Percentiles rank a stretch among this genome's conserved stretches.
Evolutionary conservation across 2,888 invertebrate species (phyloP).

Genomic region (Tholera decimalis): DNA sequence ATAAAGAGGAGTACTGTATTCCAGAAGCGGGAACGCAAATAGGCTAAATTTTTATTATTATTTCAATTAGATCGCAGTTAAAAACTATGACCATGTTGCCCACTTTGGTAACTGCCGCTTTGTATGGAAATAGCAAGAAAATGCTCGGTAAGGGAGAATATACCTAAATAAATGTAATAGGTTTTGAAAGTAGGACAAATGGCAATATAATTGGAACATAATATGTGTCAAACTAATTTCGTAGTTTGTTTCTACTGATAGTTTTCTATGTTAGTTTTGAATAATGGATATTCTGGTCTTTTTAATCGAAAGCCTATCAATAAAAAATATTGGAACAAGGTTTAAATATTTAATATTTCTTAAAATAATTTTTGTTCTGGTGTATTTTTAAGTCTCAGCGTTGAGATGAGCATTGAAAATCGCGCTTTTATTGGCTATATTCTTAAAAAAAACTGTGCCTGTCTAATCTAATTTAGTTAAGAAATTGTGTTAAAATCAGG

Average conservation of each 20-base stretch:
- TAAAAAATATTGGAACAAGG: not conserved
- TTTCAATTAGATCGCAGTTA: no score
- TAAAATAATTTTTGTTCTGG: no score
- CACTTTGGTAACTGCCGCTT: not conserved
- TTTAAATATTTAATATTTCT: no score
- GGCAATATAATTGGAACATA: slow-evolving; percentile 45
- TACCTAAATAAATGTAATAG: slow-evolving; percentile 36
- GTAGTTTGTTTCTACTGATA: not conserved
- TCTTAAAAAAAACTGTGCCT: no score
- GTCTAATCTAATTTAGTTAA: no score
- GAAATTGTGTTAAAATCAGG: no score
- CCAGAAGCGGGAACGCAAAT: no score
- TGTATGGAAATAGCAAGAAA: slow-evolving; percentile 7
- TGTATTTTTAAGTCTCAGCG: no score
- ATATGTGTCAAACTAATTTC: slow-evolving; percentile 31
- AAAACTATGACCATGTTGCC: slow-evolving; percentile 4
- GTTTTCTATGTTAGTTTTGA: slow-evolving; percentile 5
- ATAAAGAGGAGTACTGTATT: no score
- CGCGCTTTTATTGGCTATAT: no score
- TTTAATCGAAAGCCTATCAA: not conserved
- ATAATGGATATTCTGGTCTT: not conserved
- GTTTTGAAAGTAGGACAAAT: slow-evolving; percentile 49
- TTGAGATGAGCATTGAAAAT: no score
- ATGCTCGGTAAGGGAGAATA: slow-evolving; percentile 13
- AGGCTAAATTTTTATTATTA: no score